A percentile compares a stretch with the other conserved stretches of the same genome.
These are phyloP conservation scores for Theodoxus fluviatilis DNA, from an alignment of 2,888 invertebrate genomes.

Conservation along the genomic window DNA sequence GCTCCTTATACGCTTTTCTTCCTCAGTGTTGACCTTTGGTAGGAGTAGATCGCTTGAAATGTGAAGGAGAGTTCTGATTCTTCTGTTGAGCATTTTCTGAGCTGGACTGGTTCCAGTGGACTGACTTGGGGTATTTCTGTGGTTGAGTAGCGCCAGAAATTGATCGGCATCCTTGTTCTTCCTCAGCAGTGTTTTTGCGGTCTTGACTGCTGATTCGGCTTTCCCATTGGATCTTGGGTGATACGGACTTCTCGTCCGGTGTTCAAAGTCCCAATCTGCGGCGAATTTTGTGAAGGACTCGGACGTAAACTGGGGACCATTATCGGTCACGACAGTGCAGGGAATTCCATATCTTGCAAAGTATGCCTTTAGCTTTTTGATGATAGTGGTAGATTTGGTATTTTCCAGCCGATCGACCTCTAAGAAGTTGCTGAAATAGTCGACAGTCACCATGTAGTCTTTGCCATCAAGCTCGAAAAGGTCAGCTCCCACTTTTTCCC, in stretches of 20 bases:
- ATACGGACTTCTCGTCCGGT: too few relatives aligned
- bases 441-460: not conserved
- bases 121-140: conserved; percentile 9
- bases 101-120: conserved; percentile 7
- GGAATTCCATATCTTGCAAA: not conserved
- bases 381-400: not conserved
- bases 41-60: too few relatives aligned
- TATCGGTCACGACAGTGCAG: too few relatives aligned
- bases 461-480: not conserved
- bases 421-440: not conserved
- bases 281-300: too few relatives aligned
- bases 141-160: conserved; percentile 5
- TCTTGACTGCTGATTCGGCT: not conserved
- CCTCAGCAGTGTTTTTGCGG: conserved; percentile 7
- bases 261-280: too few relatives aligned
- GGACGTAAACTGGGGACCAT: too few relatives aligned
- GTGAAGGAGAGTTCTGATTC: conserved; percentile 7
- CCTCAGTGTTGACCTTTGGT: too few relatives aligned
- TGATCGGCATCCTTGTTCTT: conserved; percentile 19
- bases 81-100: not conserved
- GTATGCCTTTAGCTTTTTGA: not conserved
- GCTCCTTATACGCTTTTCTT: too few relatives aligned
- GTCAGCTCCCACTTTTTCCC: not conserved
- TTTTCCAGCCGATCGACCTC: not conserved
- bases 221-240: too few relatives aligned